A percentile compares a stretch with the other conserved stretches of the same genome.
These are phyloP conservation scores for Aphodius granarius DNA, from an alignment of 2,888 invertebrate species.

Conservation along the genomic window DNA sequence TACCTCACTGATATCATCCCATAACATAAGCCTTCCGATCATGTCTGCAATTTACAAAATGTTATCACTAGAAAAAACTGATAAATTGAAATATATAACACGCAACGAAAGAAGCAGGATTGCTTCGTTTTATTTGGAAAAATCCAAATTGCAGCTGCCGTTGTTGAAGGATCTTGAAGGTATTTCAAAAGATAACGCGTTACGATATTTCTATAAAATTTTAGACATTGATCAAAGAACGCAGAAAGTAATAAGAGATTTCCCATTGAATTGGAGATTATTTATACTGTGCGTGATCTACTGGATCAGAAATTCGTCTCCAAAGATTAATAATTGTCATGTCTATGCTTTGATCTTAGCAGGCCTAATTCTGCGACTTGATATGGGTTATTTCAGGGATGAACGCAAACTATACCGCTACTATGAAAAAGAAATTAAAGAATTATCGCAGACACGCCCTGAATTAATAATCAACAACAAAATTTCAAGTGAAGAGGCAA, in stretches of 20 bases:
- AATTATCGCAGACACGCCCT: slow-evolving; percentile 30
- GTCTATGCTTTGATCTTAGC: slow-evolving; percentile 63
- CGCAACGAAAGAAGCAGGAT: slow-evolving; percentile 40
- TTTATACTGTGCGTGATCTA: slow-evolving; percentile 62
- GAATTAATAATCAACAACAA: slow-evolving; percentile 34
- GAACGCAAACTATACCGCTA: slow-evolving; percentile 56
- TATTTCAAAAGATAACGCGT: slow-evolving; percentile 40
- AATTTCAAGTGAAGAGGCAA: slow-evolving; percentile 52
- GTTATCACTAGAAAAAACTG: slow-evolving; percentile 35
- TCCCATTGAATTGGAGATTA: slow-evolving; percentile 63
- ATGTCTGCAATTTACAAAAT: slow-evolving; percentile 61
- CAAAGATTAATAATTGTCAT: slow-evolving; percentile 52
- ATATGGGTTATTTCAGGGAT: slow-evolving; percentile 58
- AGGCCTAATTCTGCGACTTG: slow-evolving; percentile 62
- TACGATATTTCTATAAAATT: slow-evolving; percentile 55
- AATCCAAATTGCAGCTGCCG: slow-evolving; percentile 42
- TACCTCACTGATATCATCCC: slow-evolving; percentile 58
- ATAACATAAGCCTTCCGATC: slow-evolving; percentile 63
- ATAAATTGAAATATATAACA: slow-evolving; percentile 43
- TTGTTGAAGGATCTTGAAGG: slow-evolving; percentile 45
- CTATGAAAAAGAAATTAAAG: slow-evolving; percentile 50
- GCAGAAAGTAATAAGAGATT: slow-evolving; percentile 48
- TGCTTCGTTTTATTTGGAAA: slow-evolving; percentile 30
- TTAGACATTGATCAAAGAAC: slow-evolving; percentile 54
- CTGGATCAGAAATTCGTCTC: slow-evolving; percentile 57